Evolutionary conservation across 2,113 vertebrate genomes (phyloP).

Genomic region (Pygoscelis antarcticus): DNA sequence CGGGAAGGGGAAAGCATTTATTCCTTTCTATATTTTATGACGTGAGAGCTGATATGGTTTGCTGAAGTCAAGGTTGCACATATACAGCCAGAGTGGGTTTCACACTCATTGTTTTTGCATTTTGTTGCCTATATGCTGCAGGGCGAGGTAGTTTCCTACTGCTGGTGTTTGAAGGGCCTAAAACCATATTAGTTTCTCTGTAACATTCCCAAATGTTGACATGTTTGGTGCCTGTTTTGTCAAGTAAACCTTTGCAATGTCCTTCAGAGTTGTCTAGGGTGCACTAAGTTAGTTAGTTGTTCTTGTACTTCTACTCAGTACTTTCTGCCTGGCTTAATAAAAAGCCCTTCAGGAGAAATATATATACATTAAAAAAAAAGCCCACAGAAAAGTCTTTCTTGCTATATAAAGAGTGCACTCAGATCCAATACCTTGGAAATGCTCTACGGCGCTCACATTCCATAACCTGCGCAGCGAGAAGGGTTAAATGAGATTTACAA

Average conservation of each 20-base stretch:
- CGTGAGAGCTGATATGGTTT: conserved; percentile 52
- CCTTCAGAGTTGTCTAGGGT: conserved; percentile 13
- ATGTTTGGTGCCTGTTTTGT: conserved; percentile 59
- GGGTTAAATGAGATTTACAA: conserved; percentile 55
- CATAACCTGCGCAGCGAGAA: background rate
- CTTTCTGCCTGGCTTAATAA: conserved; percentile 12
- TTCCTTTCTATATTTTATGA: conserved; percentile 61
- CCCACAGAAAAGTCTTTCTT: conserved; percentile 28
- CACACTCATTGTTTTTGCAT: conserved; percentile 16
- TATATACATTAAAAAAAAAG: background rate
- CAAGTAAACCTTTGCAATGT: conserved; percentile 42
- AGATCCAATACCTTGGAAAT: background rate
- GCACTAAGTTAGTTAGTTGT: conserved; percentile 45
- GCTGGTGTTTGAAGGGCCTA: conserved; percentile 19
- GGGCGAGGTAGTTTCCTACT: conserved; percentile 44
- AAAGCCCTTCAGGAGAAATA: conserved; percentile 54
- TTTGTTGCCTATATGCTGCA: background rate
- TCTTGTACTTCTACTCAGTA: background rate
- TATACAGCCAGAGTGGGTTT: background rate
- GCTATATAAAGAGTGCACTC: conserved; percentile 1
- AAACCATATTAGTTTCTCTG: conserved; percentile 16
- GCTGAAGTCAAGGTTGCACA: background rate
- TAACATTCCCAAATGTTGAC: conserved; percentile 31
- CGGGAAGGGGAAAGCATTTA: conserved; percentile 58
- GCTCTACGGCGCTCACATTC: background rate